phyloP scores from a whole-genome alignment of 92 coral and sea anemone species.

The Epizoanthus scotinus region DNA sequence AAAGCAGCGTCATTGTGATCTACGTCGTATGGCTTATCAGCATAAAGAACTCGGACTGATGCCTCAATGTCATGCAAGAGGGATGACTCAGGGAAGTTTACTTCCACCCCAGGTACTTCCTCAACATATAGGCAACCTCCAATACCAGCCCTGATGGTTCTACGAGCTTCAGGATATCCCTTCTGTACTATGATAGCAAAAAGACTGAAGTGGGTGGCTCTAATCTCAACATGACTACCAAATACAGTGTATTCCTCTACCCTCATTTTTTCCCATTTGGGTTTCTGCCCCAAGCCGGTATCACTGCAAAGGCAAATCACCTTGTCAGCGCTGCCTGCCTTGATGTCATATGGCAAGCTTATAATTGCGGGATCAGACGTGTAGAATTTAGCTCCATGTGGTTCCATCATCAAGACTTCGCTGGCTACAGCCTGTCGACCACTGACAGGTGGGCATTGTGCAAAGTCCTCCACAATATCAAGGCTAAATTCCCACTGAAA shows the following conservation, averaged over 20 bases:
- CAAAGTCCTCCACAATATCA: slow-evolving; percentile 74
- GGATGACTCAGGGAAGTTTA: slow-evolving; percentile 88
- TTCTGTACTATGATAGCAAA: slow-evolving; percentile 84
- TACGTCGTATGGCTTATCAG: slow-evolving; percentile 91
- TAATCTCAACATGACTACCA: slow-evolving; percentile 73
- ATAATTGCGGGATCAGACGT: slow-evolving; percentile 84
- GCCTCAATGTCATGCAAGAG: slow-evolving; percentile 89
- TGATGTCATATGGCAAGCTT: slow-evolving; percentile 73
- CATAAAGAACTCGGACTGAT: slow-evolving; percentile 85
- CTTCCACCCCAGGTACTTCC: slow-evolving; percentile 90
- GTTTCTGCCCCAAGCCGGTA: slow-evolving; percentile 77
- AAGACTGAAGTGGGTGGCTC: slow-evolving; percentile 87
- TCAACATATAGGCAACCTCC: slow-evolving; percentile 87
- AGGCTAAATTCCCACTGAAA: slow-evolving; percentile 79
- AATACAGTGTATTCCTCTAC: slow-evolving; percentile 68
- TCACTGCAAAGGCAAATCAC: slow-evolving; percentile 87
- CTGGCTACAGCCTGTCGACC: slow-evolving; percentile 72
- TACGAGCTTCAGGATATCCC: slow-evolving; percentile 85
- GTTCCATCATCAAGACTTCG: slow-evolving; percentile 77
- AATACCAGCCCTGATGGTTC: slow-evolving; percentile 76
- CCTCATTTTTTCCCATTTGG: slow-evolving; percentile 69
- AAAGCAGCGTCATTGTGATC: slow-evolving; percentile 76
- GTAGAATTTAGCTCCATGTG: slow-evolving; percentile 89
- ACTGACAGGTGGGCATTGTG: slow-evolving; percentile 63
- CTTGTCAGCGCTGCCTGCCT: slow-evolving; percentile 52